These are phyloP conservation scores for Hippolais icterina DNA, from an alignment of 2,113 vertebrate genomes.

Conservation along the genomic window DNA sequence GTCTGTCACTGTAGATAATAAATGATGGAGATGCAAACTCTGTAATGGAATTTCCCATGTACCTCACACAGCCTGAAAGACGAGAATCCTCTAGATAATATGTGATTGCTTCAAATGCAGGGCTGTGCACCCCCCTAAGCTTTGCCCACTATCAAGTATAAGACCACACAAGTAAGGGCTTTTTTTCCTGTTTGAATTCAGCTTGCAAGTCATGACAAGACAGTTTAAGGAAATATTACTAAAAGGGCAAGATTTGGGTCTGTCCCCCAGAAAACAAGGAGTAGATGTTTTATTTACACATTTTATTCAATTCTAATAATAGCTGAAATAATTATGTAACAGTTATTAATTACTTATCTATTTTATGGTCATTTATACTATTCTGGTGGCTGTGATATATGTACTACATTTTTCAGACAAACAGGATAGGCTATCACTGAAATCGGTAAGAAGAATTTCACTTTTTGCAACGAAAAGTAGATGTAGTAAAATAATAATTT, in stretches of 20 bases:
- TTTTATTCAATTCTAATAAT: background rate
- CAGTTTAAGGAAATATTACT: background rate
- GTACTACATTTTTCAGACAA: background rate
- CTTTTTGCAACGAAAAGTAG: background rate
- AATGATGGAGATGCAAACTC: slow-evolving; percentile 41
- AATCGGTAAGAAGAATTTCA: background rate
- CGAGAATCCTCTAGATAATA: background rate
- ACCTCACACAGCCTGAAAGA: slow-evolving; percentile 5
- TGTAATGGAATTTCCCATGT: slow-evolving; percentile 38
- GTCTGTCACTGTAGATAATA: slow-evolving; percentile 24
- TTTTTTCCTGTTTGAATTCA: background rate
- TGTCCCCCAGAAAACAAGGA: background rate
- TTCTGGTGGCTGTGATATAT: background rate
- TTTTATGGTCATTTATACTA: background rate
- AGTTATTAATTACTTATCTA: background rate
- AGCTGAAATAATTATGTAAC: background rate
- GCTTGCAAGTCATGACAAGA: background rate
- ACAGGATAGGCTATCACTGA: background rate
- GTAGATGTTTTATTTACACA: background rate
- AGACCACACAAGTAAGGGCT: background rate
- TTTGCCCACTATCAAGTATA: background rate
- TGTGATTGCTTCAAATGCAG: background rate
- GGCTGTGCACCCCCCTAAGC: background rate
- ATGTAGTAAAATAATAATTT: background rate
- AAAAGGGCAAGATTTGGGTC: background rate